Percentiles rank a stretch among this genome's conserved stretches.
phyloP scores from a whole-genome alignment of 2,888 invertebrate species.

The Alviniconcha strummeri region DNA sequence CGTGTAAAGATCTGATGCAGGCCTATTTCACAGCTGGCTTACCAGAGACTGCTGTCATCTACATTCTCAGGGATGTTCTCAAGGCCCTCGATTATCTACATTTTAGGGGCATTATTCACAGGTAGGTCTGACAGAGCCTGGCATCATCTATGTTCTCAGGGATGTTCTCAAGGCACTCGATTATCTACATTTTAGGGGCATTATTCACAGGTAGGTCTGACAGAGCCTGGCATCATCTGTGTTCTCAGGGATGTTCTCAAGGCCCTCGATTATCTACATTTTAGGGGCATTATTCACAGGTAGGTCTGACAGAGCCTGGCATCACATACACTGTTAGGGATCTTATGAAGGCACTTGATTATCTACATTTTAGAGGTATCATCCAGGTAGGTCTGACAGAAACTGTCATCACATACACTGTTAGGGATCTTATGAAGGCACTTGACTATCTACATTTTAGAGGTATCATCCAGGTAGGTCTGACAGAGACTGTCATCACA shows the following conservation, averaged over 20 bases:
- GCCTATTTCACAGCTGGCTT: conserved; percentile 85
- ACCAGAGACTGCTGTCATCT: conserved; percentile 86
- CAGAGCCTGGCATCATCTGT: conserved; percentile 87
- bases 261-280: conserved; percentile 89
- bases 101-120: conserved; percentile 88
- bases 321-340: conserved; percentile 88
- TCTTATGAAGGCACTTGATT: conserved; percentile 86
- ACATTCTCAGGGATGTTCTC: conserved; percentile 86
- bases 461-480: conserved; percentile 84
- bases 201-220: conserved; percentile 88
- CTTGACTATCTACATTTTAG: conserved; percentile 89
- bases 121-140: conserved; percentile 86
- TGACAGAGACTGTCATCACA: conserved; percentile 85
- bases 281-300: conserved; percentile 90
- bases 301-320: conserved; percentile 85
- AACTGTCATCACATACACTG: conserved; percentile 86
- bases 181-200: conserved; percentile 89
- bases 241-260: conserved; percentile 86
- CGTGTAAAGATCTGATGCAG: conserved; percentile 86
- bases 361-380: conserved; percentile 88
- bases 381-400: conserved; percentile 90
- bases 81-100: conserved; percentile 90
- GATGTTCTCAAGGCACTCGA: conserved; percentile 87
- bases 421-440: conserved; percentile 86
- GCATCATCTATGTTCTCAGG: conserved; percentile 85